phyloP scores from a whole-genome alignment of 1,140 invertebrate species.

The Helicorthomorpha holstii region DNA sequence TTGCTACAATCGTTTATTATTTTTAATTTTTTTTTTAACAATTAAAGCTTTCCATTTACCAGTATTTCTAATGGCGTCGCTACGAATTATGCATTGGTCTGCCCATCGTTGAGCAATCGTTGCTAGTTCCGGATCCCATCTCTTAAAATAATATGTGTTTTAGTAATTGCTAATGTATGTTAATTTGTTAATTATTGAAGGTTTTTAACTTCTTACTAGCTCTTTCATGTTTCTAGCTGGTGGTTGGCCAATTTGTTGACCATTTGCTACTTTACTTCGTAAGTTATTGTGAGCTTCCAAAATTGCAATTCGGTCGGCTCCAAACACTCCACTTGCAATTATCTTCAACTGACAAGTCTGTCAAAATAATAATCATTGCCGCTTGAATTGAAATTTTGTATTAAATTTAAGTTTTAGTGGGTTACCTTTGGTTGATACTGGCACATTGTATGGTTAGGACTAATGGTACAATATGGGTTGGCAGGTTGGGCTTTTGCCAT shows the following conservation, averaged over 20 bases:
- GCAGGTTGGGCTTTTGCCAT: no score
- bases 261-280: conserved; percentile 55
- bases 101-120: conserved; percentile 26
- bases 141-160: conserved; percentile 8
- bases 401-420: neutral
- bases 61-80: conserved; percentile 15
- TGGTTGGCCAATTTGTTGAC: conserved; percentile 35
- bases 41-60: neutral
- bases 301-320: neutral
- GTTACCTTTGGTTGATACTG: neutral
- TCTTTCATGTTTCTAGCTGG: conserved; percentile 15
- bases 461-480: neutral
- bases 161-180: neutral
- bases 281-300: conserved; percentile 54
- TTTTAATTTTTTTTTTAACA: neutral
- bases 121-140: conserved; percentile 26
- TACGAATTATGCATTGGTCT: conserved; percentile 23
- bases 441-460: neutral
- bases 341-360: neutral
- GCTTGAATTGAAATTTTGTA: neutral
- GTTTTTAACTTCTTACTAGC: conserved; percentile 11
- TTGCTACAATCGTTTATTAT: neutral
- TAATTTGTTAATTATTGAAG: no score
- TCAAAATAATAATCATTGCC: neutral
- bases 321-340: neutral